Evolutionary conservation across 2,888 invertebrate species (phyloP).

Genomic region (Orthosia cruda): DNA sequence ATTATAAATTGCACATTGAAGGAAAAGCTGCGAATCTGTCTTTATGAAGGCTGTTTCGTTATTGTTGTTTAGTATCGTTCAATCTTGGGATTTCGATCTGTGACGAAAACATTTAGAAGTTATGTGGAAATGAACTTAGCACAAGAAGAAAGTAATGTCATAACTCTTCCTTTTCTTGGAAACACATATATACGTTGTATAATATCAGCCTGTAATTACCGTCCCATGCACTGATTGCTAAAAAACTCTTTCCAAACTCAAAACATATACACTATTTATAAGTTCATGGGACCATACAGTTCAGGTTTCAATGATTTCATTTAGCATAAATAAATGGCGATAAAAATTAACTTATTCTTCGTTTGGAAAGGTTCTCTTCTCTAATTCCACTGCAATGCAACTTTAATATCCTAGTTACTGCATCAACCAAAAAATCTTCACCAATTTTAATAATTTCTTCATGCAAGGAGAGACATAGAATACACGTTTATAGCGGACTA

Average conservation of each 20-base stretch:
- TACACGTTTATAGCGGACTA: no score
- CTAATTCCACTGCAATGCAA: neutral
- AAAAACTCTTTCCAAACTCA: neutral
- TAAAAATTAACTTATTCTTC: neutral
- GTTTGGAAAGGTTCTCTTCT: neutral
- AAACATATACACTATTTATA: neutral
- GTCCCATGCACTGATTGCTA: no score
- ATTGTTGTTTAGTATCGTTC: slow-evolving; percentile 17
- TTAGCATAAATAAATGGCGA: neutral
- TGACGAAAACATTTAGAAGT: neutral
- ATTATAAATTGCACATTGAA: slow-evolving; percentile 35
- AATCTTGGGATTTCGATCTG: neutral
- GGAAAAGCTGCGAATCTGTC: slow-evolving; percentile 34
- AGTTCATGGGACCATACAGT: neutral
- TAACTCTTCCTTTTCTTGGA: neutral
- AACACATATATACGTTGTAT: neutral
- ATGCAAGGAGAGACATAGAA: neutral
- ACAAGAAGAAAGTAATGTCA: no score
- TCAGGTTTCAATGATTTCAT: neutral
- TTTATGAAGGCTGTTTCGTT: slow-evolving; percentile 18
- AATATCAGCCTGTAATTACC: neutral
- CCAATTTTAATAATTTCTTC: neutral
- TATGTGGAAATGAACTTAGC: neutral
- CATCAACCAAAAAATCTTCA: neutral
- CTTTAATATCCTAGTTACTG: no score